These are phyloP conservation scores for Amphimallon solstitiale DNA, from an alignment of 2,888 invertebrate species.

Conservation along the genomic window DNA sequence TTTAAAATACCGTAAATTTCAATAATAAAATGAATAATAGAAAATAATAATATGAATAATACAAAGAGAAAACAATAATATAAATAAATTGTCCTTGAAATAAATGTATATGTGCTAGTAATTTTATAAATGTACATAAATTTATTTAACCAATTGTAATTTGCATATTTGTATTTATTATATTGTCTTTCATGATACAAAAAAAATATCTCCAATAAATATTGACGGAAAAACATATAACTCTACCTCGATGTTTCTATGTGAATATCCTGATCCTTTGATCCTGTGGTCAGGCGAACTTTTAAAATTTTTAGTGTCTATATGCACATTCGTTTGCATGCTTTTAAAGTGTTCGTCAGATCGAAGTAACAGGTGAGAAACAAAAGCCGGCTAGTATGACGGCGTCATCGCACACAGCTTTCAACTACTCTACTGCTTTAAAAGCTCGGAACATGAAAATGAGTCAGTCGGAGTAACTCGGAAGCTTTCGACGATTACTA, in stretches of 20 bases:
- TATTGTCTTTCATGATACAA: too few species aligned
- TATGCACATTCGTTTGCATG: conserved; percentile 82
- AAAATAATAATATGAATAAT: too few species aligned
- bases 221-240: conserved; percentile 52
- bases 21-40: too few species aligned
- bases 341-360: conserved; percentile 36
- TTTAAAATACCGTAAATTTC: too few species aligned
- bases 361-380: conserved; percentile 40
- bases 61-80: too few species aligned
- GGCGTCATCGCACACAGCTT: conserved; percentile 51
- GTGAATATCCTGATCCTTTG: conserved; percentile 63
- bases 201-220: too few species aligned
- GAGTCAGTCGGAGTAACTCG: conserved; percentile 50
- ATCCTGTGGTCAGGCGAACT: conserved; percentile 72
- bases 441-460: conserved; percentile 40
- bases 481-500: conserved; percentile 27
- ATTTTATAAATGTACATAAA: too few species aligned
- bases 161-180: too few species aligned
- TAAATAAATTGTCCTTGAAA: too few species aligned
- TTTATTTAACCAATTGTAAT: too few species aligned
- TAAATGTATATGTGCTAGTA: too few species aligned
- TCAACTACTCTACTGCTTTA: conserved; percentile 52
- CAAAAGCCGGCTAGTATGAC: conserved; percentile 42
- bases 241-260: conserved; percentile 66
- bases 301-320: conserved; percentile 75